Evolutionary conservation across 2,888 invertebrate species (phyloP), one percentile per base, ranked within the genome.

Genomic region (Eudemis profundana): DNA sequence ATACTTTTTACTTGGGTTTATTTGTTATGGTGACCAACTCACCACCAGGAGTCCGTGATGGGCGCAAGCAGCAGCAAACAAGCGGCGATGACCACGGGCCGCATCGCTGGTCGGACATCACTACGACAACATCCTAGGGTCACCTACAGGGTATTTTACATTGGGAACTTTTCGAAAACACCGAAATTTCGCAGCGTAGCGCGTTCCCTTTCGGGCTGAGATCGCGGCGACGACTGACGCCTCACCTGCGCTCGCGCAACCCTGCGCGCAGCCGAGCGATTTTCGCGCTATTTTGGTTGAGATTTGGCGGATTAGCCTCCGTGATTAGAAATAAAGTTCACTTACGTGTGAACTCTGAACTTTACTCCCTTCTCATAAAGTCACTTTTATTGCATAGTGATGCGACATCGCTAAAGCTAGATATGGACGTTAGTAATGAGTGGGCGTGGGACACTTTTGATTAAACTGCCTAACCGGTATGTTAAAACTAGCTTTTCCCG

Each of bases 41-140:
- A 97, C 97, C 97, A 96, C 94, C 96, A 96, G 86, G 96, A 95
- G 89, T 96, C 96, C 89, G 96, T 96, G 93, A 96, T 95, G 93
- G 96, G 96, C 94, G 96, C 96, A 93, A 96, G 95, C 92, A 97
- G 94, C 93, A 96, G 94, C 87, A 97, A 94, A 92, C 96, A 96
- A 87, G 96, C 94, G 92, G 96, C 95, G 93, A 96, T 95, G 93
- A 96, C 94, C 92, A 96, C 94, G 88, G 95, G 94, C 93, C 95
- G 95, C 95, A 96, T 95, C 75, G 83, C 88, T 83, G 80, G 82
- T 71, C 74, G 80, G 83, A 83, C 90, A 90, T 90, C 91, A 92
- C 93, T 90, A 86, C 53, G 60, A 23, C 38, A 53, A 47, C 65
- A 65, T 60, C 19, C 33, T 44, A 36, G 21, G 36, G 8, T 17